A percentile compares a stretch with the other conserved stretches of the same genome.
Evolutionary conservation across 2,888 invertebrate species (phyloP).

Genomic region (Hofmannophila pseudospretella): DNA sequence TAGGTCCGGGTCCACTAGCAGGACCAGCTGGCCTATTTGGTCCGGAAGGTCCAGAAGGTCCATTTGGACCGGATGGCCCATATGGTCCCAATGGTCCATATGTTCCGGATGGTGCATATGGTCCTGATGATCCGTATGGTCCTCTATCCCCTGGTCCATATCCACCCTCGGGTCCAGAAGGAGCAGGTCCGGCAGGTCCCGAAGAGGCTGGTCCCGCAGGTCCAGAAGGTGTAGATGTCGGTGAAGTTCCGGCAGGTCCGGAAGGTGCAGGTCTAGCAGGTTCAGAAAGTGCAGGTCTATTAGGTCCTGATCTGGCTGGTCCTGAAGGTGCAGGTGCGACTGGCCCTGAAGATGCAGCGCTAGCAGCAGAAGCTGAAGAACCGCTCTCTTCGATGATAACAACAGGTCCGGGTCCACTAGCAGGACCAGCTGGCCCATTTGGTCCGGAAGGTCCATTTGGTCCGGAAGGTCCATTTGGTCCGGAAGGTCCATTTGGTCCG

Average conservation of each 20-base stretch:
- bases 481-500: slow-evolving; percentile 5
- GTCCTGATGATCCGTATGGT: not conserved
- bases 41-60: slow-evolving; percentile 5
- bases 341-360: slow-evolving; percentile 1
- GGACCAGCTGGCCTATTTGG: slow-evolving; percentile 3
- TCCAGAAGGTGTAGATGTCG: not conserved
- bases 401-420: slow-evolving; percentile 1
- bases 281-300: too few relatives aligned
- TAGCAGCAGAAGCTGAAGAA: not conserved
- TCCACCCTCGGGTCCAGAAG: slow-evolving; percentile 1
- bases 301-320: too few relatives aligned
- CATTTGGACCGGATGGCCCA: not conserved
- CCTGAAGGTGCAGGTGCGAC: too few relatives aligned
- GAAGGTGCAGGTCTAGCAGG: not conserved
- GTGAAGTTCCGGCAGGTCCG: too few relatives aligned
- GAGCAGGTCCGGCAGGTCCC: slow-evolving; percentile 3
- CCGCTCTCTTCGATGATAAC: not conserved
- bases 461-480: not conserved
- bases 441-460: not conserved
- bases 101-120: too few relatives aligned
- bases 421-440: not conserved
- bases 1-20: not conserved
- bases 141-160: not conserved
- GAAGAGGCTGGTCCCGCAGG: slow-evolving; percentile 2
- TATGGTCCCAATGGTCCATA: not conserved